Base-by-base conservation (phyloP, 2,888 invertebrate species). In the Drosophila anceps region DNA sequence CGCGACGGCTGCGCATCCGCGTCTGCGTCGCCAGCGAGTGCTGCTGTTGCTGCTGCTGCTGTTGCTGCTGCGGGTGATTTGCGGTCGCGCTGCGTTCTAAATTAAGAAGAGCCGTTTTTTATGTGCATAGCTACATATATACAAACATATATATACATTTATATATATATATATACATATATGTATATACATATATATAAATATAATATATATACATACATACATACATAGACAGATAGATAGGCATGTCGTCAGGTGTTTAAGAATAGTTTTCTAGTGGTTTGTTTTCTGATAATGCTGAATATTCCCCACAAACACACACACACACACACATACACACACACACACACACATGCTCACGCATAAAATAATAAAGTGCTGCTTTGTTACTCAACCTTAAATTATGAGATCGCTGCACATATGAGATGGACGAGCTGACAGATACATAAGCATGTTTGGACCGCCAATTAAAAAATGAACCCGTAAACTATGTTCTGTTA, bases 241-340 rank as follows among this genome's bases (percentile, higher is more conserved):
- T 67, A 55, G 78, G 65, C 83, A 75, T 84, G 79, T 81, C 81
- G 79, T 84, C 84, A 84, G 84, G 84, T 84, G 84, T 81, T 82
- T 81, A 82, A 84, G 84, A 84, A 84, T 84, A 84, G 85, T 85
- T 82, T 50, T 83, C 68, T 69, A 70, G 69, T 75, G 82, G 60
- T 73, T 79, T 79, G 51, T 82, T 81, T 84, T 64, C 61, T 71
- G 77, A 74, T 78, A 77, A 67, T 77, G 72, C 66, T 79, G 69
- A 75, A 69, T 53, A 61, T 71, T 65, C 63, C 63, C 55, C 65
- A 59, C 65, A 73, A n/a, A 48, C 20, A 44, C 3, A 46, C 27
- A n/a, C n/a, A 29, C 24, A 27, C 46, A 46, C 24, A 27, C 9
- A 27, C 15, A 29, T 27, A 48, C 10, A n/a, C 15, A n/a, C 24